phyloP scores from a whole-genome alignment of 2,888 invertebrate genomes.

The Rhimphoctona megacephalus region DNA sequence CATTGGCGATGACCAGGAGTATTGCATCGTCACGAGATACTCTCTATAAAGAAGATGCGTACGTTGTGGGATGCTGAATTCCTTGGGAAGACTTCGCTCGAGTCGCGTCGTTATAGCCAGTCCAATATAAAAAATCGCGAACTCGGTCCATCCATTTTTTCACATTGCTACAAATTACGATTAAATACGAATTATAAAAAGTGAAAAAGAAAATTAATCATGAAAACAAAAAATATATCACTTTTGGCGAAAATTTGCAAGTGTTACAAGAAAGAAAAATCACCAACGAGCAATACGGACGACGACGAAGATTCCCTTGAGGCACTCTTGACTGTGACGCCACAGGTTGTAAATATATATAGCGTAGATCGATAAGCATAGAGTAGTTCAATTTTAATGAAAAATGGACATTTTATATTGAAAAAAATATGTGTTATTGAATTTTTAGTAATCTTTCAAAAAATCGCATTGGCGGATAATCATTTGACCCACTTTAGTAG shows the following conservation, averaged over 20 bases:
- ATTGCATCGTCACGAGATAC: slow-evolving; percentile 63
- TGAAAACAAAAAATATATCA: slow-evolving; percentile 79
- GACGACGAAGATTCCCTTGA: slow-evolving; percentile 66
- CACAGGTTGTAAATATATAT: slow-evolving; percentile 70
- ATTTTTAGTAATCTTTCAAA: background rate
- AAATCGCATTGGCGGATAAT: background rate
- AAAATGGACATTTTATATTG: background rate
- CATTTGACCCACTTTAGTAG: background rate
- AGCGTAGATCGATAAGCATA: slow-evolving; percentile 2
- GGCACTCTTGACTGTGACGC: slow-evolving; percentile 64
- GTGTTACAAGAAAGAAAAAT: slow-evolving; percentile 75
- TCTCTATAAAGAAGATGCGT: slow-evolving; percentile 66
- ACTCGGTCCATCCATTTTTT: background rate
- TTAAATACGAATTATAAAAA: background rate
- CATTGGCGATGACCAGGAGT: slow-evolving; percentile 34
- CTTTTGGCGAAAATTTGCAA: slow-evolving; percentile 79
- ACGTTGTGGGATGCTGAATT: slow-evolving; percentile 57
- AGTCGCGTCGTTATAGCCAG: slow-evolving; percentile 26
- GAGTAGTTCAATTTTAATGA: background rate
- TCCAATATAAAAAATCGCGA: background rate
- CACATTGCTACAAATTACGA: background rate
- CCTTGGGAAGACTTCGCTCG: slow-evolving; percentile 36
- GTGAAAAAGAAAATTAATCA: slow-evolving; percentile 58
- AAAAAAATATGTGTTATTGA: background rate
- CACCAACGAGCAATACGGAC: slow-evolving; percentile 53